Base-by-base conservation (phyloP, 2,113 vertebrate genomes). In the Piaya cayana region DNA sequence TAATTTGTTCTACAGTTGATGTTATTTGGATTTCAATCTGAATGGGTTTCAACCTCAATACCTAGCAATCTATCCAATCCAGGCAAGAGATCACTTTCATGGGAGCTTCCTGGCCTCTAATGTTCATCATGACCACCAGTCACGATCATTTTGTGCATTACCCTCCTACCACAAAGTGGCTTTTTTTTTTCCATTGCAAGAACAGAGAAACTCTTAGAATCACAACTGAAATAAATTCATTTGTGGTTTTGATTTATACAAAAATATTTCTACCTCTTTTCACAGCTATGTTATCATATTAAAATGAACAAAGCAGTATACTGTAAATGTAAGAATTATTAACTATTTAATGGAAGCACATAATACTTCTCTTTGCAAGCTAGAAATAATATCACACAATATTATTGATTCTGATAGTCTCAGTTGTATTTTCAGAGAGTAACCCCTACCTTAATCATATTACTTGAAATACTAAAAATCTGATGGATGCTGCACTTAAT, bases 91-190 rank as follows among this genome's bases (percentile, higher is more conserved):
- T 6, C 32, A 4, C 23, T 23, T 15, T 19, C 39, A 14, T 12
- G 3, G 49, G 36, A 19, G 7, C 23, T 52, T 30, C 49, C 55
- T 47, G 37, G 43, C 30, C 36, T 21, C 65, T 26, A 2, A 6
- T 1, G 0, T 29, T 20, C 45, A 11, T 3, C 71, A 20, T 1
- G 16, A 1, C 25, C 23, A 21, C 62, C 82, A 25, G 29, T 77
- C 32, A 3, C 2, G 34, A 3, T 50, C 63, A 5, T 0, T 0
- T 7, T 1, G 23, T 9, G 5, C 2, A 5, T 19, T 30, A n/a
- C 29, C 53, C 52, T 52, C 67, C 62, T 37, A n/a, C 62, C 55
- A 55, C 43, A 19, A 23, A 19, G 30, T 1, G 22, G 25, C 26
- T 47, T 74, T 71, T 47, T 74, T 71, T 36, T 47, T 47, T 12